phyloP scores from a whole-genome alignment of 2,888 invertebrate species.

The Hirtodrosophila duncani region DNA sequence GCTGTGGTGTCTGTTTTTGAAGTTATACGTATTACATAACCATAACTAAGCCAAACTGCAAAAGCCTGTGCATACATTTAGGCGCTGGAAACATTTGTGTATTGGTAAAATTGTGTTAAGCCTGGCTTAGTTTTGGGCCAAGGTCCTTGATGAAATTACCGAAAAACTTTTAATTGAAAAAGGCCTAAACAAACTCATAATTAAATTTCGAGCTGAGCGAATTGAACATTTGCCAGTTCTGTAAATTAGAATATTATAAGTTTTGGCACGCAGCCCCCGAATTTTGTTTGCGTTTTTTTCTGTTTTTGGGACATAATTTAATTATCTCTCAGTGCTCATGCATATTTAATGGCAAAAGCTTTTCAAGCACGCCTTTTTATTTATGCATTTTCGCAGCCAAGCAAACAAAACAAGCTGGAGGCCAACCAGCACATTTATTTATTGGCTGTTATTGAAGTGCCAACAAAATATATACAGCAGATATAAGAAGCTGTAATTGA shows the following conservation, averaged over 20 bases:
- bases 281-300: too few relatives aligned
- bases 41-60: too few relatives aligned
- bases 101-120: too few relatives aligned
- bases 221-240: constrained; percentile 66
- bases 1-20: too few relatives aligned
- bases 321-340: constrained; percentile 53
- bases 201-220: constrained; percentile 1
- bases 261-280: constrained; percentile 63
- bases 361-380: constrained; percentile 58
- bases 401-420: background rate
- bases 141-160: too few relatives aligned
- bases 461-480: constrained; percentile 23
- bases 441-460: constrained; percentile 52
- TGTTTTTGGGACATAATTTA: too few relatives aligned
- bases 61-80: too few relatives aligned
- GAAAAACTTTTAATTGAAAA: constrained; percentile 47
- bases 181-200: constrained; percentile 43
- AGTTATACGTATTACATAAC: too few relatives aligned
- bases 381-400: constrained; percentile 49
- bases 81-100: too few relatives aligned
- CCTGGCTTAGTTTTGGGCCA: too few relatives aligned
- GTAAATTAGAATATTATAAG: constrained; percentile 62
- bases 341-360: constrained; percentile 61
- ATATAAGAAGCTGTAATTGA: too few relatives aligned
- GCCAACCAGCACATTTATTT: too few relatives aligned